Evolutionary conservation across 2,888 invertebrate genomes (phyloP).

Genomic region (Phlogophora meticulosa): DNA sequence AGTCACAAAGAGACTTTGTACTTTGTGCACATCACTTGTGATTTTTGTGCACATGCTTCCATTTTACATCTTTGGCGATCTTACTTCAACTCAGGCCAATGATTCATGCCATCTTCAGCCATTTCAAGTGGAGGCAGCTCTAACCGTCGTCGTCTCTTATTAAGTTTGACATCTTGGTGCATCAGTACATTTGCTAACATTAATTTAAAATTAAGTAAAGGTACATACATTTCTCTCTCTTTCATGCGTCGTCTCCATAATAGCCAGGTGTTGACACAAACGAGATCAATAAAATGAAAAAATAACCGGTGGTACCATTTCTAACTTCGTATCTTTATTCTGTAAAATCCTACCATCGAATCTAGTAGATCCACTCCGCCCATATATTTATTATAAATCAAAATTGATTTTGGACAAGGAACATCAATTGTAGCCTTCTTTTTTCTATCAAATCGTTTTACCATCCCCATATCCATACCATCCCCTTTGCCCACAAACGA

Average conservation of each 20-base stretch:
- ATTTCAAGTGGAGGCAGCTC: constrained; percentile 16
- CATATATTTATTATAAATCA: constrained; percentile 8
- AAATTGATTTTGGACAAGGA: constrained; percentile 60
- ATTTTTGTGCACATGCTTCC: not conserved
- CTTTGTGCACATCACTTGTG: not conserved
- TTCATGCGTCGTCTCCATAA: constrained; percentile 10
- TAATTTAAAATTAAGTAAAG: constrained; percentile 13
- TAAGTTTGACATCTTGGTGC: not conserved
- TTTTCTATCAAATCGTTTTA: constrained; percentile 51
- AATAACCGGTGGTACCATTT: constrained; percentile 6
- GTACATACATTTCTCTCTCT: constrained; percentile 1
- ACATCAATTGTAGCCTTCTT: constrained; percentile 54
- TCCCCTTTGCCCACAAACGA: constrained; percentile 61
- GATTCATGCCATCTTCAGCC: constrained; percentile 2
- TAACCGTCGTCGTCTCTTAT: constrained; percentile 4
- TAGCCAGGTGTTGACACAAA: not conserved
- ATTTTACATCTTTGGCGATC: constrained; percentile 5
- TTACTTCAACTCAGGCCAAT: constrained; percentile 6
- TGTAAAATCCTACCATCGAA: constrained; percentile 6
- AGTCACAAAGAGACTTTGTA: constrained; percentile 6
- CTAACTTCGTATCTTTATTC: constrained; percentile 3
- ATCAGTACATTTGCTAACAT: constrained; percentile 3
- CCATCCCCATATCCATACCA: constrained; percentile 47
- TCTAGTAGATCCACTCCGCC: constrained; percentile 5
- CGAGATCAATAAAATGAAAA: constrained; percentile 6